Conservation (phyloP, 2,113 vertebrate species). For the Cranoglanis bouderius region DNA sequence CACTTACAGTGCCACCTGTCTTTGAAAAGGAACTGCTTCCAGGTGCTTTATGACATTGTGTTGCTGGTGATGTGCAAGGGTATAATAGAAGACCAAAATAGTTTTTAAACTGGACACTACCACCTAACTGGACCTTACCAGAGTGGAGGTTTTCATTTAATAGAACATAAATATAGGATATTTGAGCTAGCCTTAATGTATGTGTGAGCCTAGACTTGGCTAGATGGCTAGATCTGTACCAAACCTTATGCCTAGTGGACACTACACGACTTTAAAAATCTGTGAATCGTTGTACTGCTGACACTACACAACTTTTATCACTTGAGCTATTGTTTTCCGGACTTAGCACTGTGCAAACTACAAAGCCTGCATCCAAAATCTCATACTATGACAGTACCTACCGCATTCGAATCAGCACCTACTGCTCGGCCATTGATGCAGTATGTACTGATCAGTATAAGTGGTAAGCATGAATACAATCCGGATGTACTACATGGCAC, state of each 20-base stretch:
- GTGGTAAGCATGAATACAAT: no score
- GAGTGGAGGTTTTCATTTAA: not conserved
- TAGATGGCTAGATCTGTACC: not conserved
- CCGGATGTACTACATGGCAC: no score
- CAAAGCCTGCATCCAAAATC: not conserved
- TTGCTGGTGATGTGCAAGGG: not conserved
- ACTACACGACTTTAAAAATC: not conserved
- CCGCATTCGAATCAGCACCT: no score
- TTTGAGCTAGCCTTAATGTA: no score
- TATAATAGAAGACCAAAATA: not conserved
- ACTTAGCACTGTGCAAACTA: not conserved
- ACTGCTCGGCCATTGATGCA: no score
- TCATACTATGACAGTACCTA: no score
- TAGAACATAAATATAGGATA: not conserved
- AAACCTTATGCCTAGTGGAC: not conserved
- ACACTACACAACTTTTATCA: not conserved
- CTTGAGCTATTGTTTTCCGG: not conserved
- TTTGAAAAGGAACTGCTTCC: not conserved
- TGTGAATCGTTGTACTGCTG: not conserved
- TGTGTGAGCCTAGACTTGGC: not conserved
- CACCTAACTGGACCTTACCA: not conserved
- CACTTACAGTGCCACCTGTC: not conserved
- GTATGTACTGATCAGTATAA: no score
- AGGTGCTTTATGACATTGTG: not conserved
- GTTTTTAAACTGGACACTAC: not conserved